phyloP scores from a whole-genome alignment of 1,140 invertebrate genomes.

The Latrodectus geometricus region DNA sequence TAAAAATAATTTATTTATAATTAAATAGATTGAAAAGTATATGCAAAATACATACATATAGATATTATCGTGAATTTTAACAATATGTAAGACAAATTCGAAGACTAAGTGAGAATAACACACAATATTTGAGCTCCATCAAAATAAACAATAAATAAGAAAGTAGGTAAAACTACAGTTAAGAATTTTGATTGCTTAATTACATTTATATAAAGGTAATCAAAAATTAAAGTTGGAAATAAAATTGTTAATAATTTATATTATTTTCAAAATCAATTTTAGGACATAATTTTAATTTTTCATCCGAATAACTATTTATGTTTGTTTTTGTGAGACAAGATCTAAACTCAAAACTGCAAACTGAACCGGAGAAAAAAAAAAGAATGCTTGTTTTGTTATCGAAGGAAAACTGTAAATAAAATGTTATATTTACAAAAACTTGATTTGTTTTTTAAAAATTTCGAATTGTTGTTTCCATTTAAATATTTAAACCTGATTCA shows the following conservation, averaged over 20 bases:
- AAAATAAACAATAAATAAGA: neutral
- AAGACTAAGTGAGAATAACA: neutral
- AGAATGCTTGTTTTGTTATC: neutral
- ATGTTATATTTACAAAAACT: neutral
- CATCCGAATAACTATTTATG: too few species aligned
- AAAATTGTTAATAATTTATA: too few species aligned
- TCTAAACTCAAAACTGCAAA: too few species aligned
- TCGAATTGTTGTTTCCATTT: too few species aligned
- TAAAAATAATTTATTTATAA: neutral
- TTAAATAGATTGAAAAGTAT: neutral
- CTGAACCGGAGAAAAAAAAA: neutral
- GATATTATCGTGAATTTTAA: neutral
- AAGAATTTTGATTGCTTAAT: neutral
- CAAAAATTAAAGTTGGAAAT: too few species aligned
- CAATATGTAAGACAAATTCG: neutral
- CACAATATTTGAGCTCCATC: neutral
- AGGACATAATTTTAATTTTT: too few species aligned
- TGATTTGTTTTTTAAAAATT: neutral
- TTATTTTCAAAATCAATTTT: too few species aligned
- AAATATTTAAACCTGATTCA: neutral
- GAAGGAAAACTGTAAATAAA: neutral
- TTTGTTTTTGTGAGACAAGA: too few species aligned
- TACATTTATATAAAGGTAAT: too few species aligned
- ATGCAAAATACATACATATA: neutral
- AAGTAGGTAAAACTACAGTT: neutral